Base-by-base conservation (phyloP, 2,113 vertebrate species). In the Willisornis vidua region DNA sequence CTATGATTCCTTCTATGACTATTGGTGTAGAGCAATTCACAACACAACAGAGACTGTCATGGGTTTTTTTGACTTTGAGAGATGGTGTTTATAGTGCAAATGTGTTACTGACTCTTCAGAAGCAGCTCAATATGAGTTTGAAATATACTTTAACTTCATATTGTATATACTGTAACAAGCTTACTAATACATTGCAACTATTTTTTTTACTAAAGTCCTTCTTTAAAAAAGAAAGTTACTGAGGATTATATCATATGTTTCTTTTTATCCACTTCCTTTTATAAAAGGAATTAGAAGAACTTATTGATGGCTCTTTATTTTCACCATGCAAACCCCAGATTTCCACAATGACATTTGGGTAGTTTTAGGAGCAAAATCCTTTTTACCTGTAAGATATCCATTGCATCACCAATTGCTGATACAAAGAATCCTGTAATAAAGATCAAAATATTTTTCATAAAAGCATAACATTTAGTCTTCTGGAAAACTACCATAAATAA, bases 11-110 rank as follows among this genome's bases (percentile, higher is more conserved):
- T 61, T 82, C 39, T 39, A 7, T 43, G n/a, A 20, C n/a, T 65
- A 48, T 52, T 3, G 12, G 26, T 79, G 63, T 49, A 77, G 55
- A 84, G 59, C 28, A 84, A 91, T 96, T 94, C 94, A 62, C 76
- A 85, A 18, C 28, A 48, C 9, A 15, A 75, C 61, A 76, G 84
- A 77, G 76, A 65, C n/a, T 71, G 61, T 89, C 67, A 35, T 54
- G 10, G 23, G 9, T 24, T 74, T 89, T 54, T 68, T 84, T 96
- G 95, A 25, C 14, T 90, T 91, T 93, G 82, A 93, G 67, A 89
- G 48, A 55, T 90, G 74, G 66, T 59, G 70, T 89, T 86, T 90
- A 17, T 57, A 62, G 54, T 79, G 80, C 81, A 90, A 88, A 94
- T 83, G 35, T 88, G 76, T 43, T 93, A n/a, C 48, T 87, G 48